Conservation (phyloP, 2,113 vertebrate genomes). For the Paracanthobrama guichenoti region DNA sequence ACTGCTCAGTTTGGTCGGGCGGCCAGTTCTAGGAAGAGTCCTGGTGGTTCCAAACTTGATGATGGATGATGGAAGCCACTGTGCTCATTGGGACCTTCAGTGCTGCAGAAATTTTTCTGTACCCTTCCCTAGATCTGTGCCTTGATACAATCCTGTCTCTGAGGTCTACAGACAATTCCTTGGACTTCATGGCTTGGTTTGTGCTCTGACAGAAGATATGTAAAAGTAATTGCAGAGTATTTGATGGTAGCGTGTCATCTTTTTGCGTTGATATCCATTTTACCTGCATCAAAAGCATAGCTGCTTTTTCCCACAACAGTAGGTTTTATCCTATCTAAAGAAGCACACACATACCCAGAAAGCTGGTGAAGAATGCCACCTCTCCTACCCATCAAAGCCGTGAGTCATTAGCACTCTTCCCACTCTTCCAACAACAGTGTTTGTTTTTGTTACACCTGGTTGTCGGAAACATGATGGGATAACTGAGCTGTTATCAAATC, state of each 20-base stretch:
- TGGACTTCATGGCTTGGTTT: no score
- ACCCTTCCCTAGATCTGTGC: no score
- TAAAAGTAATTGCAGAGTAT: neutral
- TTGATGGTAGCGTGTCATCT: neutral
- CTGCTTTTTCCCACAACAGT: neutral
- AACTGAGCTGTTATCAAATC: conserved; percentile 12
- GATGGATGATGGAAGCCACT: no score
- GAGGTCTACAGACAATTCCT: no score
- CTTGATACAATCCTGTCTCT: no score
- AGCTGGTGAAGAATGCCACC: neutral
- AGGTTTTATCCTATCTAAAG: neutral
- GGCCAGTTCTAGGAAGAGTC: no score
- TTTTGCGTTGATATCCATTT: neutral
- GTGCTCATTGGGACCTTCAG: no score
- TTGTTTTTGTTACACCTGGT: conserved; percentile 10
- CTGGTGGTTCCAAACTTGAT: no score
- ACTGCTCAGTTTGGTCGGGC: no score
- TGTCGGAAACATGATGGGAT: neutral
- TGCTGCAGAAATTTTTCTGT: no score
- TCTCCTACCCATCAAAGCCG: neutral
- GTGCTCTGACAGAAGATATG: neutral
- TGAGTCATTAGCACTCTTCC: neutral
- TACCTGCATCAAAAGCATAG: neutral
- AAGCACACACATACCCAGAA: neutral
- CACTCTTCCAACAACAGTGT: neutral